A percentile compares a stretch with the other conserved stretches of the same genome.
Conservation (phyloP, 2,888 invertebrate species). For the Eupithecia subumbrata region DNA sequence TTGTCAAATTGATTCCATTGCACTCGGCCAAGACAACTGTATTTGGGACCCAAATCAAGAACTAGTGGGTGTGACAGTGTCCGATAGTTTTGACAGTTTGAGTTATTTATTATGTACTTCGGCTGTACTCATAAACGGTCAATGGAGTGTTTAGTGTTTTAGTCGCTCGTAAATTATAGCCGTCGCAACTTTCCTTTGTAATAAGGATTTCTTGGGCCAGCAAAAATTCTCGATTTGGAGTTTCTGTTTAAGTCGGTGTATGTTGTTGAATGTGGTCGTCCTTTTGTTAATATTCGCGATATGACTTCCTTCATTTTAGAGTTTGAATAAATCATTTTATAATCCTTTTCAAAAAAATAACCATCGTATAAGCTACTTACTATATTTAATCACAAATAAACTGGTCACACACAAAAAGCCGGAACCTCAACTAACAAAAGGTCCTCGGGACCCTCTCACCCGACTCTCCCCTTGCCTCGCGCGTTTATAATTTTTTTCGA, state of each 20-base stretch:
- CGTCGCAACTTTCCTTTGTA: background rate
- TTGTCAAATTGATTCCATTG: slow-evolving; percentile 2
- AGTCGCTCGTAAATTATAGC: slow-evolving; percentile 20
- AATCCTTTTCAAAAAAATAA: background rate
- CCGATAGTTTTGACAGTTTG: slow-evolving; percentile 23
- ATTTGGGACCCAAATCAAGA: slow-evolving; percentile 16
- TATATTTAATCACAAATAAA: slow-evolving; percentile 14
- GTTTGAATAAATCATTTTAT: background rate
- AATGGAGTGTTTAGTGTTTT: slow-evolving; percentile 32
- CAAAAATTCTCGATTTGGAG: background rate
- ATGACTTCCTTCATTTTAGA: background rate
- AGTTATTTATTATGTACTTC: slow-evolving; percentile 26
- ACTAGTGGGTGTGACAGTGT: slow-evolving; percentile 16
- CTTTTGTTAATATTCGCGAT: background rate
- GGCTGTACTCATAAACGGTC: slow-evolving; percentile 14
- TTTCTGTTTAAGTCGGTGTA: background rate
- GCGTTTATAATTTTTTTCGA: slow-evolving; percentile 71
- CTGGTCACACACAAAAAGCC: slow-evolving; percentile 15
- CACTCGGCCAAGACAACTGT: background rate
- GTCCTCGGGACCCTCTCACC: slow-evolving; percentile 15
- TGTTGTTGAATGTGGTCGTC: background rate
- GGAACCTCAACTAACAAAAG: slow-evolving; percentile 25
- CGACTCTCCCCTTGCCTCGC: slow-evolving; percentile 15
- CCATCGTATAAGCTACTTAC: slow-evolving; percentile 3
- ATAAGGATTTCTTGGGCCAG: background rate